Evolutionary conservation across 2,113 vertebrate genomes (phyloP).

Genomic region (Panthera uncia): DNA sequence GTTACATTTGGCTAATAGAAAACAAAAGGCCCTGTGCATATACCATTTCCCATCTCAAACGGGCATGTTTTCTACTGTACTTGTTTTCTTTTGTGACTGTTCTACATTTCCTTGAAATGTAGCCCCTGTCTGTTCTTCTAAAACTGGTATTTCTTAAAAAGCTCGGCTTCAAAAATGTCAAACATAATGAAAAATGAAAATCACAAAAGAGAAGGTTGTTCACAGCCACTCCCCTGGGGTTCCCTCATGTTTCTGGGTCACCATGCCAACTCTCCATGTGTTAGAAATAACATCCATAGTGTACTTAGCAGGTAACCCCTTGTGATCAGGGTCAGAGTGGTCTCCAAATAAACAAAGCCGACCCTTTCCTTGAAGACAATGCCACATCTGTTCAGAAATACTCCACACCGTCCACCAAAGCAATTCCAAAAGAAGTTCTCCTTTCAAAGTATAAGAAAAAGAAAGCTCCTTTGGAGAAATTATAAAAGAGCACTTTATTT

Average conservation of each 20-base stretch:
- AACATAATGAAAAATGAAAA: conserved; percentile 74
- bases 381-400: conserved; percentile 18
- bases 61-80: conserved; percentile 55
- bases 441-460: conserved; percentile 38
- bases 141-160: conserved; percentile 68
- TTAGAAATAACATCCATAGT: conserved; percentile 64
- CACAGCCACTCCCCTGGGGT: conserved; percentile 66
- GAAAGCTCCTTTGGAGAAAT: conserved; percentile 54
- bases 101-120: conserved; percentile 74
- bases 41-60: not conserved
- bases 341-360: conserved; percentile 64
- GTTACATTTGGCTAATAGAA: conserved; percentile 74
- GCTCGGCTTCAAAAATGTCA: conserved; percentile 73
- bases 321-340: conserved; percentile 60
- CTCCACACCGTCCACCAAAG: conserved; percentile 5
- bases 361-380: conserved; percentile 68
- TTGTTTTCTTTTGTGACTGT: conserved; percentile 74
- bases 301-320: conserved; percentile 55
- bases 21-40: not conserved
- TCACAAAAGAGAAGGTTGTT: conserved; percentile 55
- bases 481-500: conserved; percentile 21
- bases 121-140: conserved; percentile 62
- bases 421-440: conserved; percentile 24
- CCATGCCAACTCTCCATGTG: conserved; percentile 19
- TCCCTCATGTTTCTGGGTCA: conserved; percentile 71